These are phyloP conservation scores for Lissonota sp. DNA, from an alignment of 2,888 invertebrate species.

Conservation along the genomic window DNA sequence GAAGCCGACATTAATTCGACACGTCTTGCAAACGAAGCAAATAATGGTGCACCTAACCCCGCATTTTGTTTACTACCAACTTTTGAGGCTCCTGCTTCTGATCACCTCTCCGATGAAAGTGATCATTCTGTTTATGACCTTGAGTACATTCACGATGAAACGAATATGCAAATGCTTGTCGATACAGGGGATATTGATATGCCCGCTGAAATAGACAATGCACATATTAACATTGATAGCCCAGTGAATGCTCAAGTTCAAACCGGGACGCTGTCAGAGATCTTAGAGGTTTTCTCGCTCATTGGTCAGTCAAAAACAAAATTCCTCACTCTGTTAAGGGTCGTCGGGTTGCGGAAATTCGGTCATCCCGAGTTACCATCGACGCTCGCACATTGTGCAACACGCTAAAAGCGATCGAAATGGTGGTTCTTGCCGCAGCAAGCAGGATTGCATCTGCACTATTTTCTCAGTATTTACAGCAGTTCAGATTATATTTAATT, in stretches of 20 bases:
- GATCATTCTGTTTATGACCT: not conserved
- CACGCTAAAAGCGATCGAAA: constrained; percentile 27
- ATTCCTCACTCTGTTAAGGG: constrained; percentile 14
- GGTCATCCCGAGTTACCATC: constrained; percentile 35
- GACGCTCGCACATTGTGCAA: constrained; percentile 38
- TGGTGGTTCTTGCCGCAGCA: constrained; percentile 14
- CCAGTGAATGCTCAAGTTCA: not conserved
- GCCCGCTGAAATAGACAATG: not conserved
- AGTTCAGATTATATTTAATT: constrained; percentile 23
- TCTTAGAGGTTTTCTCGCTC: constrained; percentile 1
- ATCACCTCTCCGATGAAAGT: not conserved
- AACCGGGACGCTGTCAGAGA: not conserved
- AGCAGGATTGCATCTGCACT: too few species aligned
- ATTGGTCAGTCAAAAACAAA: constrained; percentile 9
- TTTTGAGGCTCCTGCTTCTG: not conserved
- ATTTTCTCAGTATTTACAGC: constrained; percentile 10
- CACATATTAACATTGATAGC: not conserved
- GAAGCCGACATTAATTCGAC: not conserved
- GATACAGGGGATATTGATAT: constrained; percentile 1
- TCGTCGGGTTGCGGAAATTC: constrained; percentile 27
- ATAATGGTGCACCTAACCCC: not conserved
- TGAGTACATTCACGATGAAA: not conserved
- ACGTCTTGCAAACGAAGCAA: not conserved
- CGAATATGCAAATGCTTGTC: too few species aligned
- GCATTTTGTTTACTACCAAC: not conserved